Evolutionary conservation across 2,113 vertebrate genomes (phyloP).

Genomic region (Brevimyrus niger): DNA sequence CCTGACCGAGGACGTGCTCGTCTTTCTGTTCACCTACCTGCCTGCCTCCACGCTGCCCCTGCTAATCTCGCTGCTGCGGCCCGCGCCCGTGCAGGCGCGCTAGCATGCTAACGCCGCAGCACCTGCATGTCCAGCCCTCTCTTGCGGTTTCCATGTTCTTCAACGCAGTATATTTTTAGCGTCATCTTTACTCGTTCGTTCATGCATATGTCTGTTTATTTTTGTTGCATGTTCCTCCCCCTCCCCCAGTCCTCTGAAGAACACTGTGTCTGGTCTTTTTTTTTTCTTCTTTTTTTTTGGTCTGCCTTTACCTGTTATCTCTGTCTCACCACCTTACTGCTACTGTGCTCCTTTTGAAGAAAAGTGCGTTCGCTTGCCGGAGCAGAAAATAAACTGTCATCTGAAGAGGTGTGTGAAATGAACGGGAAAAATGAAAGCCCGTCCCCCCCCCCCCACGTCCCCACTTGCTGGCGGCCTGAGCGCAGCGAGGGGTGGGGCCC

Average conservation of each 20-base stretch:
- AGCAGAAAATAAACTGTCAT: slow-evolving; percentile 25
- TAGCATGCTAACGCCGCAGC: slow-evolving; percentile 36
- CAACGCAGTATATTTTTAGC: neutral
- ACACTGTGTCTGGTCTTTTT: neutral
- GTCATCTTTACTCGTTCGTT: neutral
- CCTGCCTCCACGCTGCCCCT: slow-evolving; percentile 87
- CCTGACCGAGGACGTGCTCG: slow-evolving; percentile 82
- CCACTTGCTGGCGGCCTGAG: neutral
- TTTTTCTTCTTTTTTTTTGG: neutral
- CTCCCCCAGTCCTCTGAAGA: neutral
- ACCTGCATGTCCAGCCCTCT: neutral
- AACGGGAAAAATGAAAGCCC: neutral
- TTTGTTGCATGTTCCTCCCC: neutral
- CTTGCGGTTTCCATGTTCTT: neutral
- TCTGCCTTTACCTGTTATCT: slow-evolving; percentile 22
- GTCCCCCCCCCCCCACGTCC: neutral
- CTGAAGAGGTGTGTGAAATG: slow-evolving; percentile 12
- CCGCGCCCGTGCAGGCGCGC: slow-evolving; percentile 67
- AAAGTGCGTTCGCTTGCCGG: slow-evolving; percentile 18
- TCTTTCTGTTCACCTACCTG: slow-evolving; percentile 88
- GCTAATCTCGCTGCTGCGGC: slow-evolving; percentile 75
- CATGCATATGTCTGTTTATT: slow-evolving; percentile 23
- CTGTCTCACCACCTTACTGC: slow-evolving; percentile 31
- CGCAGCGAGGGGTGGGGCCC: neutral
- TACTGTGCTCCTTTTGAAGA: slow-evolving; percentile 32